A percentile compares a stretch with the other conserved stretches of the same genome.
phyloP scores from a whole-genome alignment of 2,797 vertebrate species.

The Gambelia wislizenii region DNA sequence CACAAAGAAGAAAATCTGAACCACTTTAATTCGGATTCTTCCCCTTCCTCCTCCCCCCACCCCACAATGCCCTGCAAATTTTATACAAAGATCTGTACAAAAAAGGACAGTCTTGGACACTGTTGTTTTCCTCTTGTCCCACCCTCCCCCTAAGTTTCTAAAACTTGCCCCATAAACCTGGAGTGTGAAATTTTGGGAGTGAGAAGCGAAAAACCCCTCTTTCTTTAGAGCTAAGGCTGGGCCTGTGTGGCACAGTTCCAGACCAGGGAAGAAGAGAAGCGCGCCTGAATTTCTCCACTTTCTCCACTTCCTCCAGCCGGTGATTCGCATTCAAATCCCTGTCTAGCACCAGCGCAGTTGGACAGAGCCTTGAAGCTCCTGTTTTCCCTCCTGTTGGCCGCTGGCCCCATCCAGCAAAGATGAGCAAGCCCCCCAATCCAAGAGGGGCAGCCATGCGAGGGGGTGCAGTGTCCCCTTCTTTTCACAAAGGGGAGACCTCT shows the following conservation, averaged over 20 bases:
- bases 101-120: constrained; percentile 42
- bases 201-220: background rate
- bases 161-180: constrained; percentile 14
- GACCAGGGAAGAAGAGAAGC: background rate
- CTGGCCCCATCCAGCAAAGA: background rate
- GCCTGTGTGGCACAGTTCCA: background rate
- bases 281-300: too few species aligned
- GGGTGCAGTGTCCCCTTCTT: background rate
- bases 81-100: constrained; percentile 46
- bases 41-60: background rate
- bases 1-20: constrained; percentile 73
- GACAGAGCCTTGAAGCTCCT: background rate
- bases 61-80: too few species aligned
- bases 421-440: background rate
- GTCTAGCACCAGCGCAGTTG: background rate
- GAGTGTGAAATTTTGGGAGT: background rate
- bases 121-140: constrained; percentile 16
- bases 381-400: background rate
- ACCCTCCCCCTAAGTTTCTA: constrained; percentile 51
- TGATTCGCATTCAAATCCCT: background rate
- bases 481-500: constrained; percentile 87
- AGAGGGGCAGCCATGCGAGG: too few species aligned
- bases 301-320: background rate
- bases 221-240: background rate
- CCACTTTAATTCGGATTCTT: constrained; percentile 30